These are phyloP conservation scores for Calonectris borealis DNA, from an alignment of 2,113 vertebrate species.

Conservation along the genomic window DNA sequence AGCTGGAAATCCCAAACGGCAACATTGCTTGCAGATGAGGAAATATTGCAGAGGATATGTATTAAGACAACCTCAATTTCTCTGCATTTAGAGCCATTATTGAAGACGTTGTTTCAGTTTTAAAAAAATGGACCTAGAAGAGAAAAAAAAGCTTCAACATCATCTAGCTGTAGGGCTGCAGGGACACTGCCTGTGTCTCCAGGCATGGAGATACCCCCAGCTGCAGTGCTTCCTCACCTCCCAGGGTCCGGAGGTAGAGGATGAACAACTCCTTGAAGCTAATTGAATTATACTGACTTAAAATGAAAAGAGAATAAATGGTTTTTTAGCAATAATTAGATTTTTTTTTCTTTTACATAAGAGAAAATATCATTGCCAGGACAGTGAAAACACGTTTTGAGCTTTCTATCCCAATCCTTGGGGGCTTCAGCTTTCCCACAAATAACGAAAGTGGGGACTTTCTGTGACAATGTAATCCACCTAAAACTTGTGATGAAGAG, in stretches of 20 bases:
- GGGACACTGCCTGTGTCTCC: neutral
- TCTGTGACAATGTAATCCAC: neutral
- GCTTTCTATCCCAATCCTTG: neutral
- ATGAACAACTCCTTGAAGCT: neutral
- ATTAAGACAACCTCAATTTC: neutral
- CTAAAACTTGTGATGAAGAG: neutral
- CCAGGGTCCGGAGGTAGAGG: neutral
- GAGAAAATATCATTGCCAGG: neutral
- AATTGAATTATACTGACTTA: neutral
- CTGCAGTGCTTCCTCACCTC: neutral
- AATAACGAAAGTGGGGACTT: neutral
- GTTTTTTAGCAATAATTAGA: neutral
- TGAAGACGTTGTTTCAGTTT: neutral
- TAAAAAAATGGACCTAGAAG: neutral
- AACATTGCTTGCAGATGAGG: neutral
- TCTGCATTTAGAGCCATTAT: neutral
- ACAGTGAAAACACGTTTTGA: neutral
- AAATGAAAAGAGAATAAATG: neutral
- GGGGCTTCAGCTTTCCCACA: neutral
- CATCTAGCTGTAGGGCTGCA: neutral
- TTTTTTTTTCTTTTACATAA: neutral
- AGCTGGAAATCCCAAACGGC: neutral
- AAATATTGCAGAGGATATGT: neutral
- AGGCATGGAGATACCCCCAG: neutral
- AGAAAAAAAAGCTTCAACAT: neutral